Percentiles rank a stretch among this genome's conserved stretches.
Evolutionary conservation across 2,113 vertebrate genomes (phyloP).

Genomic region (Bufo bufo): DNA sequence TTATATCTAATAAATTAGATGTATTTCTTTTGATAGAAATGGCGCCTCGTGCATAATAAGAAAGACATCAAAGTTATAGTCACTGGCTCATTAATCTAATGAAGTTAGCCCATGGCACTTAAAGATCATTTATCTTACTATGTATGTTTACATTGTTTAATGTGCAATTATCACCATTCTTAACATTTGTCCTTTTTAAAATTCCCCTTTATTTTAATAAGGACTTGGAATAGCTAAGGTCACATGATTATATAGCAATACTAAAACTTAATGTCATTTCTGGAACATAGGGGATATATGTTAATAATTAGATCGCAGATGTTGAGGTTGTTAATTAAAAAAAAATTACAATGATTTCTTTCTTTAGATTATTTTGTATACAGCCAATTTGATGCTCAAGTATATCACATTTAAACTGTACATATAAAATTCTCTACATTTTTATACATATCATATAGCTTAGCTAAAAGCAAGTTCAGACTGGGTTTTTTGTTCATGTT

Average conservation of each 20-base stretch:
- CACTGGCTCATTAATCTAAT: slow-evolving; percentile 74
- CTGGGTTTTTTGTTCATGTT: too few relatives aligned
- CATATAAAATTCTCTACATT: too few relatives aligned
- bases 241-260: not conserved
- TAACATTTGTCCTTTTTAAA: slow-evolving; percentile 60
- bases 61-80: slow-evolving; percentile 69
- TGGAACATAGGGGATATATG: not conserved
- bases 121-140: slow-evolving; percentile 65
- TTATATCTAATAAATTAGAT: slow-evolving; percentile 77
- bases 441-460: too few relatives aligned
- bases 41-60: slow-evolving; percentile 73
- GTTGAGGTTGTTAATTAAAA: not conserved
- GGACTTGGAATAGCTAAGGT: not conserved
- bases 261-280: not conserved
- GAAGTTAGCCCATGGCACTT: slow-evolving; percentile 67
- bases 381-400: too few relatives aligned
- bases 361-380: not conserved
- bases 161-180: slow-evolving; percentile 63
- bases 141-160: slow-evolving; percentile 64
- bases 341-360: not conserved
- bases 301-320: not conserved
- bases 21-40: slow-evolving; percentile 70
- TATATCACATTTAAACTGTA: too few relatives aligned
- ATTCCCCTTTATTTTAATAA: slow-evolving; percentile 34
- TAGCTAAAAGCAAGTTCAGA: too few relatives aligned